Conservation (phyloP, 1,140 invertebrate genomes). For the Philotrypesis tridentata region DNA sequence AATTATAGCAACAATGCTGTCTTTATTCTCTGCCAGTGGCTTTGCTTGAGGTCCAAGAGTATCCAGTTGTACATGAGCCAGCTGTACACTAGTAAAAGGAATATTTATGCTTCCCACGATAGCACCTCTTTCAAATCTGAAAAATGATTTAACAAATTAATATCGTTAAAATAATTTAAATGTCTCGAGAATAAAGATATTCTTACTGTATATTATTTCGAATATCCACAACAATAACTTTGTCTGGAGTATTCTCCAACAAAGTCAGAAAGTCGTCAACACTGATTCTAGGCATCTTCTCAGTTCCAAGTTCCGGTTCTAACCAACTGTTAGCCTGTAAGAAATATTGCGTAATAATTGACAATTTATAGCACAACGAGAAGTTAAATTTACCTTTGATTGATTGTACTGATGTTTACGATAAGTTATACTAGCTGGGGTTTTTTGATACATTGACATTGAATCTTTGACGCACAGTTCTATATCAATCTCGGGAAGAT, state of each 20-base stretch:
- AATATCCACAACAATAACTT: slow-evolving; percentile 86
- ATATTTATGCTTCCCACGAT: slow-evolving; percentile 89
- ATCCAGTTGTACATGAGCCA: slow-evolving; percentile 78
- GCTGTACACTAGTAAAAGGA: slow-evolving; percentile 85
- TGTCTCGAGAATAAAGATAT: neutral
- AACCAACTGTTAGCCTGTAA: slow-evolving; percentile 80
- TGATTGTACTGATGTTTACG: slow-evolving; percentile 82
- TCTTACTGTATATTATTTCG: slow-evolving; percentile 82
- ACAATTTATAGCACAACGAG: slow-evolving; percentile 36
- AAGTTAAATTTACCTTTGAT: slow-evolving; percentile 57
- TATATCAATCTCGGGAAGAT: slow-evolving; percentile 98
- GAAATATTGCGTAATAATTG: slow-evolving; percentile 38
- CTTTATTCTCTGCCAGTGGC: slow-evolving; percentile 75
- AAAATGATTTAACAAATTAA: slow-evolving; percentile 41
- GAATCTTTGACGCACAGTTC: slow-evolving; percentile 94
- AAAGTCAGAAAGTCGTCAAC: slow-evolving; percentile 88
- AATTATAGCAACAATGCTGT: slow-evolving; percentile 85
- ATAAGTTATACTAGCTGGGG: slow-evolving; percentile 91
- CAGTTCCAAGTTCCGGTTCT: slow-evolving; percentile 68
- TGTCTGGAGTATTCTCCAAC: slow-evolving; percentile 78
- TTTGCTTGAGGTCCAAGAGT: slow-evolving; percentile 78
- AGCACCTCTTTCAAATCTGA: slow-evolving; percentile 83
- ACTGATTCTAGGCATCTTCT: slow-evolving; percentile 83
- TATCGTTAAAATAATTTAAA: neutral
- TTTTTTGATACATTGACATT: slow-evolving; percentile 87